phyloP scores from a whole-genome alignment of 2,888 invertebrate genomes.

The Acanthosepion pharaonis region DNA sequence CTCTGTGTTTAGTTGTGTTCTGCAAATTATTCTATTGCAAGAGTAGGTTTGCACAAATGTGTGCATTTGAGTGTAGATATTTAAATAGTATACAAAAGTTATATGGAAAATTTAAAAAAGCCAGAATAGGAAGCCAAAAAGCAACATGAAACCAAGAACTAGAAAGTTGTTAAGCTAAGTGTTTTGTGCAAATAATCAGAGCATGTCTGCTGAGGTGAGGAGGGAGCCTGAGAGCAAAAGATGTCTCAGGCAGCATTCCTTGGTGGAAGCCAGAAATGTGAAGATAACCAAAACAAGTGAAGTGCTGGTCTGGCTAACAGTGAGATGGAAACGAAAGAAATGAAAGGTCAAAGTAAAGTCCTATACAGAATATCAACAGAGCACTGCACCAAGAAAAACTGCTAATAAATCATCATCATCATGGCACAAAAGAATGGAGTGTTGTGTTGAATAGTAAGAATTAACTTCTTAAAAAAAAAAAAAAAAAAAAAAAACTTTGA shows the following conservation, averaged over 20 bases:
- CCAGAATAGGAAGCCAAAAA: slow-evolving; percentile 33
- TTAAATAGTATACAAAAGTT: background rate
- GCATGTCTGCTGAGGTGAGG: background rate
- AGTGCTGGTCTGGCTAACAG: slow-evolving; percentile 44
- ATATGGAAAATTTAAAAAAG: background rate
- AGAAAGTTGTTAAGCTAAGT: slow-evolving; percentile 21
- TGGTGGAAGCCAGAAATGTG: slow-evolving; percentile 5
- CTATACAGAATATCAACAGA: slow-evolving; percentile 44
- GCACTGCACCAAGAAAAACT: slow-evolving; percentile 46
- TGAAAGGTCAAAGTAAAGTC: slow-evolving; percentile 42
- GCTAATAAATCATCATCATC: background rate
- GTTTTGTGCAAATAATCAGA: slow-evolving; percentile 33
- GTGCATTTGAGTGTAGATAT: background rate
- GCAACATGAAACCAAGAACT: slow-evolving; percentile 33
- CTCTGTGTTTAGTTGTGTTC: background rate
- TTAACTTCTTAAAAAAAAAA: background rate
- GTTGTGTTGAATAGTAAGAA: background rate
- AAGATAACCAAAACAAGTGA: slow-evolving; percentile 42
- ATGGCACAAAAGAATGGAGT: background rate
- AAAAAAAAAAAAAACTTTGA: background rate
- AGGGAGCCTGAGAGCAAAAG: background rate
- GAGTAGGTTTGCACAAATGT: background rate
- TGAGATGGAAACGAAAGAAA: slow-evolving; percentile 44
- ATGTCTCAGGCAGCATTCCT: slow-evolving; percentile 42
- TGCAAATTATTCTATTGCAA: background rate